These are phyloP conservation scores for Salvelinus sp. DNA, from an alignment of 2,113 vertebrate species.

Conservation along the genomic window DNA sequence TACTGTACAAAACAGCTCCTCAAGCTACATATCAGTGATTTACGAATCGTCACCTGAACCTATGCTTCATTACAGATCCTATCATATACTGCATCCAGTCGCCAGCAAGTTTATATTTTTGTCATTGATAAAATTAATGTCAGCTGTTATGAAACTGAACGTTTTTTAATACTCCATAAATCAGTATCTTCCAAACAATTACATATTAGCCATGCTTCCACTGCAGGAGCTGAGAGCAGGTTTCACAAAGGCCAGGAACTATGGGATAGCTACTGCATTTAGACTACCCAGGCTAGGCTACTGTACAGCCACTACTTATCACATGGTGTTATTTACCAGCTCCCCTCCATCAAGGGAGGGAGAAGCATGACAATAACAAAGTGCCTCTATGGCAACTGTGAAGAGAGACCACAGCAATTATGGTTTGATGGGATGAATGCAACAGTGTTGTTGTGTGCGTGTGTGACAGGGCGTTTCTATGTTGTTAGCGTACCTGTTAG, in stretches of 20 bases:
- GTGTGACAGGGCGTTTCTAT: background rate
- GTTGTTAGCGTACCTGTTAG: background rate
- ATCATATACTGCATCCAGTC: background rate
- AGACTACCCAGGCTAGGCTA: too few relatives aligned
- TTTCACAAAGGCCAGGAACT: too few relatives aligned
- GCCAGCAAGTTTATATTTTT: slow-evolving; percentile 1
- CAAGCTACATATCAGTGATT: slow-evolving; percentile 8
- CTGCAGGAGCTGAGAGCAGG: too few relatives aligned
- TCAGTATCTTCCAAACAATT: slow-evolving; percentile 10
- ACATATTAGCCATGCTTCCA: background rate
- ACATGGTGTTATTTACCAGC: too few relatives aligned
- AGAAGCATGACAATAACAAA: too few relatives aligned
- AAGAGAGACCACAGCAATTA: slow-evolving; percentile 2
- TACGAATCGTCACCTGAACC: background rate
- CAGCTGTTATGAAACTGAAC: slow-evolving; percentile 6
- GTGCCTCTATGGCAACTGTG: background rate
- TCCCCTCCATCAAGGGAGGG: too few relatives aligned
- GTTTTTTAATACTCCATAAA: slow-evolving; percentile 23
- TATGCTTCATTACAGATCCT: slow-evolving; percentile 11
- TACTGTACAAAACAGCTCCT: background rate
- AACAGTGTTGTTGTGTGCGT: background rate
- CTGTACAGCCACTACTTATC: too few relatives aligned
- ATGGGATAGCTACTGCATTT: too few relatives aligned
- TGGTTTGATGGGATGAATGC: slow-evolving; percentile 4
- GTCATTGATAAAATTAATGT: slow-evolving; percentile 14